Percentiles rank a stretch among this genome's conserved stretches.
phyloP scores from a whole-genome alignment of 2,113 vertebrate species.

The Pagrus major region DNA sequence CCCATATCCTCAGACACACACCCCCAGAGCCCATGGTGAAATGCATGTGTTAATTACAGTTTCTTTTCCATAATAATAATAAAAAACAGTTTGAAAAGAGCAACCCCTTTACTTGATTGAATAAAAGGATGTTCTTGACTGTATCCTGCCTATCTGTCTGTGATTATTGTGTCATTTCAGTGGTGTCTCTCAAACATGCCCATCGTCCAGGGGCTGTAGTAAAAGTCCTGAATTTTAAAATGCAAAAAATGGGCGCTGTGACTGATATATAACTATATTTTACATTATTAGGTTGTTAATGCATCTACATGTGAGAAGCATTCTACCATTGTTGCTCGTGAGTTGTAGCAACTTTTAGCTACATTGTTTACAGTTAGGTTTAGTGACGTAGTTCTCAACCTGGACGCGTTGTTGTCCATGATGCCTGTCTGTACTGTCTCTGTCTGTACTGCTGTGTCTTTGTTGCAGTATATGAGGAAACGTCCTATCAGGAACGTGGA shows the following conservation, averaged over 20 bases:
- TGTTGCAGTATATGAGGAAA: not conserved
- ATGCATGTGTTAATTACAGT: conserved; percentile 92
- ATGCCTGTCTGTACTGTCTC: not conserved
- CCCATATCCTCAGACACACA: conserved; percentile 71
- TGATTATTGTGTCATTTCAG: conserved; percentile 35
- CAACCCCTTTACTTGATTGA: conserved; percentile 89
- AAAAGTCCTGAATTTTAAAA: too few species aligned
- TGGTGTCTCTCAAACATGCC: not conserved
- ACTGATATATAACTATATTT: not conserved
- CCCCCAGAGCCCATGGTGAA: conserved; percentile 87
- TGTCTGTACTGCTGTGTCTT: not conserved
- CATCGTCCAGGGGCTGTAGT: not conserved
- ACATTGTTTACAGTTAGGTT: not conserved
- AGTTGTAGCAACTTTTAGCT: not conserved
- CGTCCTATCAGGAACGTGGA: not conserved
- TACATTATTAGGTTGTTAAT: not conserved
- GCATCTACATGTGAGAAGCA: not conserved
- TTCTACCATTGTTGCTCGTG: not conserved
- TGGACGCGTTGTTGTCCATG: not conserved
- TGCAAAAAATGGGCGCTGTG: not conserved
- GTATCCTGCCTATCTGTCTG: conserved; percentile 65
- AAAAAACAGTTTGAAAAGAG: conserved; percentile 88
- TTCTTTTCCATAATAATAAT: conserved; percentile 90
- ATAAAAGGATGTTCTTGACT: conserved; percentile 93
- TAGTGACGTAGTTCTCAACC: not conserved